A percentile compares a stretch with the other conserved stretches of the same genome.
phyloP scores from a whole-genome alignment of 2,888 invertebrate genomes.

The Pseudanteris insignis region DNA sequence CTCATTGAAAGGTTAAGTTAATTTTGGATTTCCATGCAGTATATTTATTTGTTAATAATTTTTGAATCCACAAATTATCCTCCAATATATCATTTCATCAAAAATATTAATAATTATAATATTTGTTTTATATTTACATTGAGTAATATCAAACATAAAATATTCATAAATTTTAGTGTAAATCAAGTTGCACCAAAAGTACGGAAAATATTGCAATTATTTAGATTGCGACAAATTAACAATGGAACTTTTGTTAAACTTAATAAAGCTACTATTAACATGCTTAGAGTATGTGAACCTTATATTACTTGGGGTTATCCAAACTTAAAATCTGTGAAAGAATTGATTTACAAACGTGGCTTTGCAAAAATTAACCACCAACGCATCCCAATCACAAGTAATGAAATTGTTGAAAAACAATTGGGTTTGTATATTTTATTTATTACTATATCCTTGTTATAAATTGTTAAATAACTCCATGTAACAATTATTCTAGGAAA shows the following conservation, averaged over 20 bases:
- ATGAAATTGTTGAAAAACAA: slow-evolving; percentile 90
- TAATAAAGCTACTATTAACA: slow-evolving; percentile 98
- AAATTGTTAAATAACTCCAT: slow-evolving; percentile 1
- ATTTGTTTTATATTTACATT: no score
- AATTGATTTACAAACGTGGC: slow-evolving; percentile 97
- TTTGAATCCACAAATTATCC: no score
- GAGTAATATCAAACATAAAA: no score
- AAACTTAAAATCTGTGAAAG: slow-evolving; percentile 94
- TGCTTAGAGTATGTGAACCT: slow-evolving; percentile 98
- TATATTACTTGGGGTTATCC: slow-evolving; percentile 99
- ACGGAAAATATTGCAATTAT: slow-evolving; percentile 94
- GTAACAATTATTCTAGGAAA: slow-evolving; percentile 65
- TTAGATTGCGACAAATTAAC: slow-evolving; percentile 98
- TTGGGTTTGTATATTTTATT: no score
- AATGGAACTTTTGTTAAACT: slow-evolving; percentile 97
- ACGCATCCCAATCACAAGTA: slow-evolving; percentile 92
- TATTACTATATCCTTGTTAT: no score
- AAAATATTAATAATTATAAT: no score
- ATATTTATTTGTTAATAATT: no score
- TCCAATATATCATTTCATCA: no score
- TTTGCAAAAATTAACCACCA: slow-evolving; percentile 92
- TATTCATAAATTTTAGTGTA: slow-evolving; percentile 81
- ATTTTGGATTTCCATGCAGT: no score
- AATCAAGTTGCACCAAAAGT: slow-evolving; percentile 88
- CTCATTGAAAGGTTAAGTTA: no score